Conservation (phyloP, 2,113 vertebrate species). For the Herpetotheres cachinnans region DNA sequence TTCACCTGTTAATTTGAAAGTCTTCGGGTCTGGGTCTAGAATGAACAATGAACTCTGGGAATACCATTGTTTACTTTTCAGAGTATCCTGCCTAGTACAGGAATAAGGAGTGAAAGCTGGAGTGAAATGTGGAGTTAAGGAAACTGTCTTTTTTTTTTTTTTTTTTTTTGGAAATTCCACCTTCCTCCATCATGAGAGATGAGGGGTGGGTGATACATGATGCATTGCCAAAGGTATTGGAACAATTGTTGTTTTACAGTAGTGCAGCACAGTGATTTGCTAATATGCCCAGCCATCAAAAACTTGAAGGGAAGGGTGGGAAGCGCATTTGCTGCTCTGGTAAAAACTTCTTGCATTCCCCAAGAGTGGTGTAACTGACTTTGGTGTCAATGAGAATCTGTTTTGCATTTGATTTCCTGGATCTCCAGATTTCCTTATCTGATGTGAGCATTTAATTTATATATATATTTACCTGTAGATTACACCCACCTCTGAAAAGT, state of each 20-base stretch:
- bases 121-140: neutral
- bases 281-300: neutral
- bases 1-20: neutral
- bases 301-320: neutral
- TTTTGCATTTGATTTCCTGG: neutral
- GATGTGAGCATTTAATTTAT: neutral
- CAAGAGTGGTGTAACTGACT: neutral
- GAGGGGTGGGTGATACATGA: neutral
- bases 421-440: neutral
- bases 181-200: neutral
- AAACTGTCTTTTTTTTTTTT: neutral
- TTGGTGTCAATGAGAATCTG: neutral
- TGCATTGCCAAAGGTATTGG: neutral
- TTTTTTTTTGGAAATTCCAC: neutral
- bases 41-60: neutral
- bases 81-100: neutral
- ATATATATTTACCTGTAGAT: too few species aligned
- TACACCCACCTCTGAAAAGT: neutral
- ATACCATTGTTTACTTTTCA: neutral
- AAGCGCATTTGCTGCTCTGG: neutral
- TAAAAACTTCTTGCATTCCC: neutral
- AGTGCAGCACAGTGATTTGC: neutral
- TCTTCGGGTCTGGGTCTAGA: neutral
- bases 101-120: neutral
- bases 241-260: neutral